A percentile compares a stretch with the other conserved stretches of the same genome.
Evolutionary conservation across 2,113 vertebrate species (phyloP).

Genomic region (Parus major): DNA sequence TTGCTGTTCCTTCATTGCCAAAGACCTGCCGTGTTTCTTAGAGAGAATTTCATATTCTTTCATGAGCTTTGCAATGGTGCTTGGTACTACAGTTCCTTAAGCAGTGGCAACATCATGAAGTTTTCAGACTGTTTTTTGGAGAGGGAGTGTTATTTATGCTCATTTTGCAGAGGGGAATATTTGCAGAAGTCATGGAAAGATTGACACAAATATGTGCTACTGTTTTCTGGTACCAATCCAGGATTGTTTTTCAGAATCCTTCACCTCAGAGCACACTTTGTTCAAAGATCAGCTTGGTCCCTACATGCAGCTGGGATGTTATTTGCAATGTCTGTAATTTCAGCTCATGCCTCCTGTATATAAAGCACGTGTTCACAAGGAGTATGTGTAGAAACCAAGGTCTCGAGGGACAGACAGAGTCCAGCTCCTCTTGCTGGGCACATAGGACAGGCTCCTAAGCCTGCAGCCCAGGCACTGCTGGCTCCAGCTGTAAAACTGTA

Average conservation of each 20-base stretch:
- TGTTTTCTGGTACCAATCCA: neutral
- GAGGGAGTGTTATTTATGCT: neutral
- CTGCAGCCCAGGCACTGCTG: neutral
- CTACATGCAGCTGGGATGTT: neutral
- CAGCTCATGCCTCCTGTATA: neutral
- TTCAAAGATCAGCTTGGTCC: neutral
- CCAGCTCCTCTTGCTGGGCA: neutral
- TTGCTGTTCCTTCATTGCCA: neutral
- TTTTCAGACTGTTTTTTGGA: neutral
- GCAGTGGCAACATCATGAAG: neutral
- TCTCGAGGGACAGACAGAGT: rapidly evolving
- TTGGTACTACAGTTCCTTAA: neutral
- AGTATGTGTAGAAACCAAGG: neutral
- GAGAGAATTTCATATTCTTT: neutral
- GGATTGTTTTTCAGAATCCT: neutral
- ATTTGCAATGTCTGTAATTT: neutral
- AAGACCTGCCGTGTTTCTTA: neutral
- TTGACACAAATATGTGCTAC: neutral
- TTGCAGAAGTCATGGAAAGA: neutral
- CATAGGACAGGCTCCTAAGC: neutral
- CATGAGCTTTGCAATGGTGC: neutral
- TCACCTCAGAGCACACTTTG: neutral
- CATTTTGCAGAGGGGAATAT: neutral
- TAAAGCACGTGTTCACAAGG: neutral
- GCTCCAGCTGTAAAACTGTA: neutral